These are phyloP conservation scores for Maconellicoccus hirsutus DNA, from an alignment of 1,140 invertebrate species.

Conservation along the genomic window DNA sequence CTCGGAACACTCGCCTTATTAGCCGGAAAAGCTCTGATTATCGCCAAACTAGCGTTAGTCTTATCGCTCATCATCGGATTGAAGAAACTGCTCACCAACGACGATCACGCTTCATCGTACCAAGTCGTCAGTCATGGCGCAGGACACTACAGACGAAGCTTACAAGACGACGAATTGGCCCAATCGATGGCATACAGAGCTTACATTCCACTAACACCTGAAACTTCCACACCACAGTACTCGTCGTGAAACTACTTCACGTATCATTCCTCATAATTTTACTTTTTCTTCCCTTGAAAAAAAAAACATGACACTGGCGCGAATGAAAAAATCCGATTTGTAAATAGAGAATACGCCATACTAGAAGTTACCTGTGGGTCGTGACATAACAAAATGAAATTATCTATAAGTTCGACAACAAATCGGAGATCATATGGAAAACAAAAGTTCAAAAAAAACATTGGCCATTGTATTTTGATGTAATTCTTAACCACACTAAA, in stretches of 20 bases:
- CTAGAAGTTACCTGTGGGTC: not conserved
- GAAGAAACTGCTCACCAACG: constrained; percentile 56
- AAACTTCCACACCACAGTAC: not conserved
- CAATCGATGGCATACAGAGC: constrained; percentile 26
- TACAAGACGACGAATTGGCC: constrained; percentile 25
- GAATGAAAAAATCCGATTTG: not conserved
- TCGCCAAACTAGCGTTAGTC: constrained; percentile 66
- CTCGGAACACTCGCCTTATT: constrained; percentile 63
- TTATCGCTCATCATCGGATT: constrained; percentile 68
- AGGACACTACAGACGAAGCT: constrained; percentile 27
- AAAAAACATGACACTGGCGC: not conserved
- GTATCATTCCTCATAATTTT: not conserved
- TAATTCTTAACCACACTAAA: too few species aligned
- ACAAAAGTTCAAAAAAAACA: too few species aligned
- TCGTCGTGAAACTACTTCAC: not conserved
- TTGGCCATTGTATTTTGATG: too few species aligned
- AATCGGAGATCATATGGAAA: too few species aligned
- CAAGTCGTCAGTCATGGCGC: constrained; percentile 27
- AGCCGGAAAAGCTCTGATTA: constrained; percentile 70
- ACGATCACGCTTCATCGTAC: constrained; percentile 25
- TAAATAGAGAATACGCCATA: not conserved
- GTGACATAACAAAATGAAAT: not conserved
- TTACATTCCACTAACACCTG: constrained; percentile 25
- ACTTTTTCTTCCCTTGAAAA: not conserved
- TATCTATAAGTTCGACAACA: too few species aligned